Base-by-base conservation (phyloP, 2,888 invertebrate species). In the Drosophila nr. medialis region DNA sequence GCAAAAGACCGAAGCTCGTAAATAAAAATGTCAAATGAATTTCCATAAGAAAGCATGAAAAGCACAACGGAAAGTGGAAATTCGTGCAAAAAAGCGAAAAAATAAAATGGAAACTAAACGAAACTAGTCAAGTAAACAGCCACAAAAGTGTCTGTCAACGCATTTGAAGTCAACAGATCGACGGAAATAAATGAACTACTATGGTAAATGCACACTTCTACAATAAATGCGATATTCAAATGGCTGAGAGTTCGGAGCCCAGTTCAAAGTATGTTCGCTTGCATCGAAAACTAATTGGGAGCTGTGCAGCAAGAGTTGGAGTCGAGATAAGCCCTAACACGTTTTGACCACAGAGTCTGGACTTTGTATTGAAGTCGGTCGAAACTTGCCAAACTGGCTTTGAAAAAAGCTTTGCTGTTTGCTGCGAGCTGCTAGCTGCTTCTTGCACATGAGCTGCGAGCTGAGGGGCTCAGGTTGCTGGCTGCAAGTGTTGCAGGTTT, bases 371-470 rank as follows among this genome's bases (percentile, higher is more conserved):
- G 64, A 49, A 67, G 82, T 72, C 56, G 71, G 61, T 67, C 77
- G 72, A 90, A 86, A 86, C 86, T 88, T 75, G 86, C 90, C 83
- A 73, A 86, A 90, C 86, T 86, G 86, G 86, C 90, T 83, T 83
- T 77, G 73, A 30, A 51, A 51, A 29, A 72, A 70, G 64, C 74
- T 68, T 76, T 75, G 65, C 29, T 51, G 75, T 0, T 10, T 4
- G 10, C 32, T 30, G 30, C 42, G 5, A 1, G 64, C 21, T 49
- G 64, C 45, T 56, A 58, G 64, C 36, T 58, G 62, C 72, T 75
- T 83, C 77, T 82, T 71, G 73, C 72, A 69, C 62, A 75, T 74
- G 66, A 61, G 56, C 32, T 13, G 27, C 21, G 13, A 18, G 56
- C 51, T 38, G 64, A 36, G 67, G 64, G 68, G 65, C 60, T 68